Conservation (phyloP, 2,113 vertebrate species). For the Chaetops frenatus region DNA sequence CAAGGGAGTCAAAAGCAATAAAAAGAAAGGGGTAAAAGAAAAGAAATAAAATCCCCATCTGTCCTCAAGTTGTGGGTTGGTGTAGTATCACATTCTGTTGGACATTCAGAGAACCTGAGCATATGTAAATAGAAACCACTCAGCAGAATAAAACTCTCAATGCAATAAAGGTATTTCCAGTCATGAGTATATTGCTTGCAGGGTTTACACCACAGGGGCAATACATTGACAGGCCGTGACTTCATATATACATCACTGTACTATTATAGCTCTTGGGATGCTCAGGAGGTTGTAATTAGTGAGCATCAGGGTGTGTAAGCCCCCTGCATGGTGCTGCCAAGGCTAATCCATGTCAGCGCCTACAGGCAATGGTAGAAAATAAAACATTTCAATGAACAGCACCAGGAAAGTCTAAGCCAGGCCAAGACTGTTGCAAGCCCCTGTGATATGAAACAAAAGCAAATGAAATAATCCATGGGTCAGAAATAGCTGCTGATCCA, state of each 20-base stretch:
- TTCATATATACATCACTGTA: slow-evolving; percentile 11
- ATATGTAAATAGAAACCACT: neutral
- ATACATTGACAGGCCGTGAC: neutral
- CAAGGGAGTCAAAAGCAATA: neutral
- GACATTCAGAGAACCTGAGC: neutral
- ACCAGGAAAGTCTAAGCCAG: slow-evolving; percentile 16
- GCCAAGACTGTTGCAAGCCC: neutral
- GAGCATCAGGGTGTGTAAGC: slow-evolving; percentile 27
- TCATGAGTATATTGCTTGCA: neutral
- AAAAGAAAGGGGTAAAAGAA: neutral
- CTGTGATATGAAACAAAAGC: neutral
- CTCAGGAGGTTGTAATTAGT: slow-evolving; percentile 54
- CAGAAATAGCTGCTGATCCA: neutral
- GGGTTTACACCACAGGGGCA: slow-evolving; percentile 9
- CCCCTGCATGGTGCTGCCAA: slow-evolving; percentile 1
- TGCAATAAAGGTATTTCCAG: neutral
- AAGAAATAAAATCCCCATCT: neutral
- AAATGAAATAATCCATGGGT: neutral
- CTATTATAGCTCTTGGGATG: slow-evolving; percentile 9
- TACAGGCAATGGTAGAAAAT: slow-evolving; percentile 12
- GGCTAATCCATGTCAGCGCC: slow-evolving; percentile 39
- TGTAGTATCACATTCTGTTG: neutral
- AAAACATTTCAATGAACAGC: slow-evolving; percentile 19
- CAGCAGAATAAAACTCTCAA: neutral
- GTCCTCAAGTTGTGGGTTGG: neutral